phyloP scores from a whole-genome alignment of 2,113 vertebrate genomes.

The Choloepus hoffmanni region DNA sequence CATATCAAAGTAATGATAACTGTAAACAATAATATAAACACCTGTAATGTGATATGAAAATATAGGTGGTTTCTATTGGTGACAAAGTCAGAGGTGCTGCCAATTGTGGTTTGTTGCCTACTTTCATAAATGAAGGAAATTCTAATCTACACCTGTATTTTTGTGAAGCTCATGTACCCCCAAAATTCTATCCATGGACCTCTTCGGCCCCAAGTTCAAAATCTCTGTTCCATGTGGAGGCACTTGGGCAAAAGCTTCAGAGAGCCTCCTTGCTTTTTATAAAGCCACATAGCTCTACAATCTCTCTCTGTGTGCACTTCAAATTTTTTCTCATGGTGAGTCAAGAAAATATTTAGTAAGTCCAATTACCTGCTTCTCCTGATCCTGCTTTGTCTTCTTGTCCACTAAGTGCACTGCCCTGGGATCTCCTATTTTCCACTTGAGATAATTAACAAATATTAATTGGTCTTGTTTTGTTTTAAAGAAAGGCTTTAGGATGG shows the following conservation, averaged over 20 bases:
- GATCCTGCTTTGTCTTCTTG: background rate
- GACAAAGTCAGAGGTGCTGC: background rate
- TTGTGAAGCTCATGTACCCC: background rate
- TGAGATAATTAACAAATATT: constrained; percentile 34
- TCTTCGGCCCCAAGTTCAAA: background rate
- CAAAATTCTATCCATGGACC: background rate
- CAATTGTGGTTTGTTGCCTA: background rate
- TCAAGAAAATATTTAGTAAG: constrained; percentile 6
- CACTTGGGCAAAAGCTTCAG: background rate
- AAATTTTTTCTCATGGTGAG: background rate
- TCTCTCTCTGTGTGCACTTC: background rate
- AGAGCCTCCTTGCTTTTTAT: background rate
- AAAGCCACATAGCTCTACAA: background rate
- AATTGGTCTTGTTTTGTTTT: background rate
- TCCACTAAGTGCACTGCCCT: background rate
- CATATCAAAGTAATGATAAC: constrained; percentile 29
- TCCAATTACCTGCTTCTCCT: background rate
- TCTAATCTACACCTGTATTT: background rate
- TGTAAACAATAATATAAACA: background rate
- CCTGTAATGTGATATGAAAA: background rate
- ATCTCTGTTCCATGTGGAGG: background rate
- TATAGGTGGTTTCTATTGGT: background rate
- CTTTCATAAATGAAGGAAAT: constrained; percentile 21
- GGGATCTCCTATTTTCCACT: constrained; percentile 26
- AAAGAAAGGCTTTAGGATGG: background rate